A percentile compares a stretch with the other conserved stretches of the same genome.
phyloP scores from a whole-genome alignment of 92 coral and sea anemone genomes.

The Galaxea fascicularis region DNA sequence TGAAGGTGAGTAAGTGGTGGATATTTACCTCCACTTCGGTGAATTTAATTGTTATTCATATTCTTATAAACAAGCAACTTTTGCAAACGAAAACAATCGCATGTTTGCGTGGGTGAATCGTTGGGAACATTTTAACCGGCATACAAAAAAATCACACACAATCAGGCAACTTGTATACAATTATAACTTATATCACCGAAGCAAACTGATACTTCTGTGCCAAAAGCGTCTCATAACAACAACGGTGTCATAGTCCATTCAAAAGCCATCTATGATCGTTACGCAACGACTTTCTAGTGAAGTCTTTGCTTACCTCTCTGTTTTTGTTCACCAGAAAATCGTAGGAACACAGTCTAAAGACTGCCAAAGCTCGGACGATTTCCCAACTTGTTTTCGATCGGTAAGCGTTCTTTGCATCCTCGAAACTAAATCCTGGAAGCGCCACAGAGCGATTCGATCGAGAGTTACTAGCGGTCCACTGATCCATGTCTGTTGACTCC shows the following conservation, averaged over 20 bases:
- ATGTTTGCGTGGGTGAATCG: too few relatives aligned
- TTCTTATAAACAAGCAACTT: neutral
- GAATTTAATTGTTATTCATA: too few relatives aligned
- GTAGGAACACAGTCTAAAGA: conserved; percentile 88
- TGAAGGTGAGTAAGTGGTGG: too few relatives aligned
- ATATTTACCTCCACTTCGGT: too few relatives aligned
- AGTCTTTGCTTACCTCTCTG: conserved; percentile 69
- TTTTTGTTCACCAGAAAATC: conserved; percentile 89
- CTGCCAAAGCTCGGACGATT: conserved; percentile 84
- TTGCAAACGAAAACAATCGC: too few relatives aligned
- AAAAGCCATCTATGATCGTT: neutral
- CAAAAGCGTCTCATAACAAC: too few relatives aligned
- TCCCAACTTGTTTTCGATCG: conserved; percentile 93
- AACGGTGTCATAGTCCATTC: too few relatives aligned
- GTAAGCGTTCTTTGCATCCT: conserved; percentile 82
- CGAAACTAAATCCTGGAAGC: conserved; percentile 57
- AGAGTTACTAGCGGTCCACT: neutral
- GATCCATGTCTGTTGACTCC: neutral
- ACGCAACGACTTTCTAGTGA: neutral
- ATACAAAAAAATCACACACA: too few relatives aligned
- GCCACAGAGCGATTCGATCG: neutral
- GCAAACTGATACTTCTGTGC: too few relatives aligned
- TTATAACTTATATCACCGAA: too few relatives aligned
- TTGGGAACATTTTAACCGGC: too few relatives aligned
- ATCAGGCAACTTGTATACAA: too few relatives aligned